A percentile compares a stretch with the other conserved stretches of the same genome.
These are phyloP conservation scores for Cottoperca gobio DNA, from an alignment of 2,797 vertebrate species.

Conservation along the genomic window DNA sequence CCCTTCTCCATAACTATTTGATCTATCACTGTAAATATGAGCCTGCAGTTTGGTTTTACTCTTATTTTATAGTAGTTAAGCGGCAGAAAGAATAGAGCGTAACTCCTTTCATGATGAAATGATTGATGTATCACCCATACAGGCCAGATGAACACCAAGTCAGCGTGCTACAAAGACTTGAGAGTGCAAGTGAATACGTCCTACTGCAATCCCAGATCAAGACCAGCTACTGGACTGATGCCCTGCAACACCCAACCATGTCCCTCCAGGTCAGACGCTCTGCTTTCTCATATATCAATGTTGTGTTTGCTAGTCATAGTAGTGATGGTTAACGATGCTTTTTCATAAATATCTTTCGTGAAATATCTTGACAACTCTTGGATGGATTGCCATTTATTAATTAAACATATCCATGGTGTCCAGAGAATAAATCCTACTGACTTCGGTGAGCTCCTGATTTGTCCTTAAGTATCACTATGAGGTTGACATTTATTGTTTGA, in stretches of 20 bases:
- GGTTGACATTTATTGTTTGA: neutral
- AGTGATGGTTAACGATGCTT: neutral
- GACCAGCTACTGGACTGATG: conserved; percentile 80
- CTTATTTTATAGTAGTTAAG: neutral
- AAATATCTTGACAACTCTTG: neutral
- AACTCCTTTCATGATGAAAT: neutral
- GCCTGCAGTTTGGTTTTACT: conserved; percentile 3
- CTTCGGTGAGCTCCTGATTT: neutral
- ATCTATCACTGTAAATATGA: conserved; percentile 4
- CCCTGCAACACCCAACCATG: conserved; percentile 89
- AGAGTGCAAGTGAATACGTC: conserved; percentile 87
- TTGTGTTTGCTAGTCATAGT: neutral
- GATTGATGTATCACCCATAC: conserved; percentile 22
- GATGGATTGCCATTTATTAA: neutral
- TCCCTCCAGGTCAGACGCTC: conserved; percentile 79
- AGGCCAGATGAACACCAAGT: conserved; percentile 89
- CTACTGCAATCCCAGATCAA: conserved; percentile 85
- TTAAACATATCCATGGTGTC: neutral
- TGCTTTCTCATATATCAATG: neutral
- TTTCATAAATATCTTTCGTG: neutral
- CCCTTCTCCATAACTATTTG: neutral
- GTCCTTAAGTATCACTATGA: neutral
- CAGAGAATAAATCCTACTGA: neutral
- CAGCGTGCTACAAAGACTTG: conserved; percentile 89
- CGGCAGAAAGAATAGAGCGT: neutral